Conservation (phyloP, 2,113 vertebrate genomes). For the Oncorhynchus keta region DNA sequence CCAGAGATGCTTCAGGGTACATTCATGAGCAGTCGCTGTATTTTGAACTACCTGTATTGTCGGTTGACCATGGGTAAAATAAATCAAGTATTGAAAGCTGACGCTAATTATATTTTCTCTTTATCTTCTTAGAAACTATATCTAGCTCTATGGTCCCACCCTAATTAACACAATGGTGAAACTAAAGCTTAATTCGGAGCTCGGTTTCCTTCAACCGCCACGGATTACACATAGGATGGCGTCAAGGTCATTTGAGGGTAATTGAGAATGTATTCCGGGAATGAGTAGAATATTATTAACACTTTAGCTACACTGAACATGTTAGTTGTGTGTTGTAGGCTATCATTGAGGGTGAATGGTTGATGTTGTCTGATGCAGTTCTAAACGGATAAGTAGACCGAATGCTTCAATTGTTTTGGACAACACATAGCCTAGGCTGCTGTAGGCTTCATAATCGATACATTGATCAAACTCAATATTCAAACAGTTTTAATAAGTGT, state of each 20-base stretch:
- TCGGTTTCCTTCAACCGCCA: background rate
- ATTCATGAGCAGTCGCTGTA: background rate
- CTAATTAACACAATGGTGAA: background rate
- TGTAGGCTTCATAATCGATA: too few species aligned
- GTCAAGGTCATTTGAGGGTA: slow-evolving; percentile 70
- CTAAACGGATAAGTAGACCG: too few species aligned
- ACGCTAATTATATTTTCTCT: background rate
- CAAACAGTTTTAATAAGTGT: too few species aligned
- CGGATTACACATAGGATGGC: slow-evolving; percentile 45
- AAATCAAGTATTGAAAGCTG: background rate
- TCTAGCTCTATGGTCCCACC: background rate
- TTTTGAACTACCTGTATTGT: background rate
- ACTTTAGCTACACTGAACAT: too few species aligned
- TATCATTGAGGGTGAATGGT: too few species aligned
- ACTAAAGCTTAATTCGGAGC: background rate
- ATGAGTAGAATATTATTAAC: too few species aligned
- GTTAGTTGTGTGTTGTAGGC: too few species aligned
- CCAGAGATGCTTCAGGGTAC: background rate
- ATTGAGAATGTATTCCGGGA: slow-evolving; percentile 28
- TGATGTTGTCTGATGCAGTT: too few species aligned
- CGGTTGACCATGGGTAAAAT: background rate
- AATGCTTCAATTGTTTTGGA: too few species aligned
- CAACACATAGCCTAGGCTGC: too few species aligned
- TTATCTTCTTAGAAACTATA: background rate
- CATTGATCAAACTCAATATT: too few species aligned